Evolutionary conservation across 1,140 invertebrate genomes (phyloP).

Genomic region (Colletes latitarsis): DNA sequence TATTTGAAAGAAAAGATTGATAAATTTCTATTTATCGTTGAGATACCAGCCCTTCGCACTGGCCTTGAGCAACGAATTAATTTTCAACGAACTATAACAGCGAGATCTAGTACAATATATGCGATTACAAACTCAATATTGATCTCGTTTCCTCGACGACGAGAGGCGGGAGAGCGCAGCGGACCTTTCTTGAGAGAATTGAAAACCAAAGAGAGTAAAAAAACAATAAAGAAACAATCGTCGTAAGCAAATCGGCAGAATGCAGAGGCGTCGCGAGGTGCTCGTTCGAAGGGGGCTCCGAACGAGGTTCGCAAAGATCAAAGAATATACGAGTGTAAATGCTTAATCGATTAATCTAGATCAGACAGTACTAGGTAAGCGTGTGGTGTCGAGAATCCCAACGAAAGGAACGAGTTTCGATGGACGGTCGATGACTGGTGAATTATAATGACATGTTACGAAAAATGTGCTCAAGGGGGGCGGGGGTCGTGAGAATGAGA

Average conservation of each 20-base stretch:
- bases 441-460: neutral
- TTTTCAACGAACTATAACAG: no score
- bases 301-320: neutral
- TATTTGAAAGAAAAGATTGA: no score
- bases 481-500: neutral
- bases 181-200: neutral
- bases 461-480: neutral
- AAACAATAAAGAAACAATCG: neutral
- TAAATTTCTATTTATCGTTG: no score
- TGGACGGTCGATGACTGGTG: neutral
- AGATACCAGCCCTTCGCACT: no score
- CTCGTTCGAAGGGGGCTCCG: neutral
- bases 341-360: neutral
- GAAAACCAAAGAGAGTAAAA: neutral
- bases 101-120: no score
- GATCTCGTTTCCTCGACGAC: no score
- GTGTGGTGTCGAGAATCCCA: neutral
- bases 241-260: conserved; percentile 25
- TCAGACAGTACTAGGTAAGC: conserved; percentile 23
- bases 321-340: neutral
- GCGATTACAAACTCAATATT: no score
- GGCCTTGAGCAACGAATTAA: no score
- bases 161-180: neutral
- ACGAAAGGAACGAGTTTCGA: neutral
- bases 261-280: conserved; percentile 18